These are phyloP conservation scores for Drosophila hawaiiensis DNA, from an alignment of 2,888 invertebrate species.

Conservation along the genomic window DNA sequence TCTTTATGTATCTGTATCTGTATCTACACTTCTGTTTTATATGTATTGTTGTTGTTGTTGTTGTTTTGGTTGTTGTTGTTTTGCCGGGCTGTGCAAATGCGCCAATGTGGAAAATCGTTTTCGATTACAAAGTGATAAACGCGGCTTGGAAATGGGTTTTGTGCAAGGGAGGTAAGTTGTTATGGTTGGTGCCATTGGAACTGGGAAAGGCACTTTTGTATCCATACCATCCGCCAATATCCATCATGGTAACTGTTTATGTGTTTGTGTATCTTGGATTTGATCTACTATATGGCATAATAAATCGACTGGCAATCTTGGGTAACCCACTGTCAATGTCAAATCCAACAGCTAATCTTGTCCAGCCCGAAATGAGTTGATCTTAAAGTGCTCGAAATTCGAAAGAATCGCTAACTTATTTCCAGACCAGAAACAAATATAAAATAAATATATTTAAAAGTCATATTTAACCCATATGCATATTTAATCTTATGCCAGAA, in stretches of 20 bases:
- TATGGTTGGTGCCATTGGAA: neutral
- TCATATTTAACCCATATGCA: neutral
- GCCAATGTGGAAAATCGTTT: slow-evolving; percentile 70
- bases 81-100: slow-evolving; percentile 33
- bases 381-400: neutral
- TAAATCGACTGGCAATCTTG: neutral
- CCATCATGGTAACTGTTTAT: neutral
- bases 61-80: neutral
- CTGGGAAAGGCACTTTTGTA: slow-evolving; percentile 3
- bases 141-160: neutral
- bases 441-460: neutral
- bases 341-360: slow-evolving; percentile 4
- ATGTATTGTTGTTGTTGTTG: neutral
- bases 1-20: neutral
- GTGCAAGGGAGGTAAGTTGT: neutral
- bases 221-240: neutral
- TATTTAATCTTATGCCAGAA: neutral
- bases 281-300: neutral
- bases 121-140: slow-evolving; percentile 55
- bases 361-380: no score
- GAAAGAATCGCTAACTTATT: neutral
- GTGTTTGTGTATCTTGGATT: neutral
- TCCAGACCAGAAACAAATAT: neutral
- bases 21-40: slow-evolving; percentile 3
- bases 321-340: slow-evolving; percentile 14